phyloP scores from a whole-genome alignment of 2,888 invertebrate genomes.

The Prostheceraeus crozeri region DNA sequence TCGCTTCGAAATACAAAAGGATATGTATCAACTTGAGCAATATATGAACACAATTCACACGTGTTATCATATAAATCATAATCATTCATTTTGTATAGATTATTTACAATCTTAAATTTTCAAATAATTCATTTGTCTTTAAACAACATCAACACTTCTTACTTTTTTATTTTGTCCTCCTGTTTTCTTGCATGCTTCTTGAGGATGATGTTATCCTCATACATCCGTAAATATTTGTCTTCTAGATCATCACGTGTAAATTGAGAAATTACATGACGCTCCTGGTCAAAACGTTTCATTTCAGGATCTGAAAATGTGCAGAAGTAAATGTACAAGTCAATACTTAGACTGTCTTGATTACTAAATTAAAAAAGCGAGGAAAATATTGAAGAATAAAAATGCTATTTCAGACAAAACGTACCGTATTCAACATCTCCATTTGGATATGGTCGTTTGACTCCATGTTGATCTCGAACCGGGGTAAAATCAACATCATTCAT shows the following conservation, averaged over 20 bases:
- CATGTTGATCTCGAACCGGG: conserved; percentile 12
- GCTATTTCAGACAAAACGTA: too few relatives aligned
- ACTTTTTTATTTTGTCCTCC: conserved; percentile 63
- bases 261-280: conserved; percentile 44
- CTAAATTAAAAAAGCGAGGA: too few relatives aligned
- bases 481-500: not conserved
- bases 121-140: too few relatives aligned
- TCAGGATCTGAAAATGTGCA: too few relatives aligned
- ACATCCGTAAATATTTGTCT: conserved; percentile 63
- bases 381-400: too few relatives aligned
- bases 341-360: too few relatives aligned
- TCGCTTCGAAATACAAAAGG: not conserved
- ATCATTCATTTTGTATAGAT: not conserved
- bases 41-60: too few relatives aligned
- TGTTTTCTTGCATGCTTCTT: conserved; percentile 64
- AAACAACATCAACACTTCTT: too few relatives aligned
- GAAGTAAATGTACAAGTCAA: too few relatives aligned
- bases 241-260: conserved; percentile 64
- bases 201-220: conserved; percentile 63
- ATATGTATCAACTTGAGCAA: too few relatives aligned
- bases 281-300: conserved; percentile 25
- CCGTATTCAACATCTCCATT: too few relatives aligned
- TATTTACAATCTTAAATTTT: not conserved
- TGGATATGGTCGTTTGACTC: too few relatives aligned
- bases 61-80: not conserved